Base-by-base conservation (phyloP, 2,797 vertebrate genomes). In the Molossus molossus region DNA sequence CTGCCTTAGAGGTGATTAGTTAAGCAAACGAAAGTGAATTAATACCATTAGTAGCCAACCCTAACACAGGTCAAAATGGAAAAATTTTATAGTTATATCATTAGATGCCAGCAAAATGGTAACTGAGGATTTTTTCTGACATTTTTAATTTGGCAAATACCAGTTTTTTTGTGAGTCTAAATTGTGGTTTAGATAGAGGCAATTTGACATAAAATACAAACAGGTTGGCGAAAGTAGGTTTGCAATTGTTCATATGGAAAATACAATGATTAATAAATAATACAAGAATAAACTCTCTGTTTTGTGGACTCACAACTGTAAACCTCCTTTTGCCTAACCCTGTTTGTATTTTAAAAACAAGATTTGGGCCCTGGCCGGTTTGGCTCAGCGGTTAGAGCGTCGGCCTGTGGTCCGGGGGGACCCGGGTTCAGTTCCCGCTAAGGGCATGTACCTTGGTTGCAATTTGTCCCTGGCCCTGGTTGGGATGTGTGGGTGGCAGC, bases 21-120 rank as follows among this genome's bases (percentile, higher is more conserved):
- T 86, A 96, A 83, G 58, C 64, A 94, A 93, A 82, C 37, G 91
- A 90, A 90, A 92, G 33, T 62, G 72, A 72, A 82, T 93, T 83
- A 76, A 85, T 89, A 75, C 6, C 23, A 20, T 70, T 85, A n/a
- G 40, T 79, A 86, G 60, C 37, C 70, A 86, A 93, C 9, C 33
- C 15, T 64, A 92, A 84, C 87, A 50, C 25, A 92, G 94, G 23
- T 67, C 45, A 89, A 64, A 18, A 67, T 5, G 11, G 33, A 91
- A 73, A 94, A 83, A 73, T 73, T 76, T 21, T n/a, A 50, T 50
- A 57, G 75, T 50, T 53, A 29, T 0, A 50, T 58, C 27, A 73
- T 64, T 67, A 57, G 40, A 82, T 70, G 23, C 12, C 75, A 55
- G 17, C 3, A 79, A 60, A 33, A 50, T 70, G 37, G n/a, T n/a